Conservation (phyloP, 2,888 invertebrate genomes). For the Oxystoma pomonae region DNA sequence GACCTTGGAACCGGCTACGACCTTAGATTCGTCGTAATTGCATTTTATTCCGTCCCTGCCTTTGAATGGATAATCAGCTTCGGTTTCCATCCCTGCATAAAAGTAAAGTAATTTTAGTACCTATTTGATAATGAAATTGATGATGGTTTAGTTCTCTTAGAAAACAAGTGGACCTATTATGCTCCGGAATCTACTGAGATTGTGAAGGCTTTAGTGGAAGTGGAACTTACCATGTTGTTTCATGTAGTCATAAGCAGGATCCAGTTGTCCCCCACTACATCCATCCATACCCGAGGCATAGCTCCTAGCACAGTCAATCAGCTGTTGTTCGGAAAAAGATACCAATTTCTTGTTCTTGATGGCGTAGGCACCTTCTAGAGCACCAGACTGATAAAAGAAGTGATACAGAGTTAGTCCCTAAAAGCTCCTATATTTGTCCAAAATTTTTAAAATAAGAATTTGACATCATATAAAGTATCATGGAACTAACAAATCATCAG, state of each 20-base stretch:
- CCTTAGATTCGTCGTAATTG: slow-evolving; percentile 10
- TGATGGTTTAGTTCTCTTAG: no score
- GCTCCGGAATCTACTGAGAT: no score
- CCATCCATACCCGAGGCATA: slow-evolving; percentile 50
- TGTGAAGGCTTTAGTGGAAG: no score
- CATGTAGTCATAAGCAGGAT: slow-evolving; percentile 48
- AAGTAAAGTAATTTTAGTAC: background rate
- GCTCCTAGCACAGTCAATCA: slow-evolving; percentile 50
- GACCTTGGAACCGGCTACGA: slow-evolving; percentile 14
- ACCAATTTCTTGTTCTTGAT: slow-evolving; percentile 49
- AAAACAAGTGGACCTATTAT: no score
- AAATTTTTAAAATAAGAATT: no score
- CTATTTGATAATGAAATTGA: no score
- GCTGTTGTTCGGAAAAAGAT: slow-evolving; percentile 53
- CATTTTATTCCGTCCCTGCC: slow-evolving; percentile 28
- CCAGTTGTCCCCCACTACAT: slow-evolving; percentile 53
- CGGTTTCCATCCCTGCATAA: slow-evolving; percentile 27
- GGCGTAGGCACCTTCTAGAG: slow-evolving; percentile 51
- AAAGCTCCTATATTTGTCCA: no score
- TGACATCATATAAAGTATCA: no score
- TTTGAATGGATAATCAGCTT: slow-evolving; percentile 52
- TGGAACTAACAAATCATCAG: no score
- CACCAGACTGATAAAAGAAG: slow-evolving; percentile 48
- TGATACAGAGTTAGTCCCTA: no score
- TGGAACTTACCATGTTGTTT: slow-evolving; percentile 36